Percentiles rank a stretch among this genome's conserved stretches.
These are phyloP conservation scores for Macropus fuliginosus DNA, from an alignment of 2,797 vertebrate species.

Conservation along the genomic window DNA sequence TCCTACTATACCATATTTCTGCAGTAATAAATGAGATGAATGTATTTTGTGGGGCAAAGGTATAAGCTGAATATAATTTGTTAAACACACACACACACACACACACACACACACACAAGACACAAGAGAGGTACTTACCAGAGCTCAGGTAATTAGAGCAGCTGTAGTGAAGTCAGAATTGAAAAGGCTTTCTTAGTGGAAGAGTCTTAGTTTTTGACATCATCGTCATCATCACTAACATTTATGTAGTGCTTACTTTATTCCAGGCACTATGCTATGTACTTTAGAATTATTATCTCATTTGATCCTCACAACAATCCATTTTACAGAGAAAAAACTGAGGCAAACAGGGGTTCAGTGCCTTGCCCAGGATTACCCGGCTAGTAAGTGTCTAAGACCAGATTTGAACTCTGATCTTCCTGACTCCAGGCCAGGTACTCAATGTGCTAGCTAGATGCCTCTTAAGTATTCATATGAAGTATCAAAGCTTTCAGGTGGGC, in stretches of 20 bases:
- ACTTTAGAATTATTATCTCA: not conserved
- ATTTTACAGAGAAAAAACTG: not conserved
- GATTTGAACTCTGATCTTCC: not conserved
- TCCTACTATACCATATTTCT: not conserved
- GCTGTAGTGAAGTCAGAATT: not conserved
- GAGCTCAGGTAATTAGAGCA: not conserved
- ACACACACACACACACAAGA: no score
- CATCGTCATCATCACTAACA: not conserved
- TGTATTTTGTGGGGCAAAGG: not conserved
- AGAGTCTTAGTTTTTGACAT: not conserved
- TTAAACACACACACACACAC: not conserved
- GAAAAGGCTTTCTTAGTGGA: not conserved
- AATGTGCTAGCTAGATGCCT: not conserved
- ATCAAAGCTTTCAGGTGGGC: constrained; percentile 27
- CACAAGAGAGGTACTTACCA: not conserved
- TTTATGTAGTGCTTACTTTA: not conserved
- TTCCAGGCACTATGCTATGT: not conserved
- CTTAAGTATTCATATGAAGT: not conserved
- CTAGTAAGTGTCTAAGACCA: not conserved
- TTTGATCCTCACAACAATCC: not conserved
- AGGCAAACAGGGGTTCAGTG: not conserved
- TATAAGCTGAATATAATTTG: not conserved
- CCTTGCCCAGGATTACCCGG: not conserved
- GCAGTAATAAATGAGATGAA: not conserved
- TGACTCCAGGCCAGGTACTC: not conserved